Base-by-base conservation (phyloP, 1,140 invertebrate species). In the Dinoponera quadriceps region DNA sequence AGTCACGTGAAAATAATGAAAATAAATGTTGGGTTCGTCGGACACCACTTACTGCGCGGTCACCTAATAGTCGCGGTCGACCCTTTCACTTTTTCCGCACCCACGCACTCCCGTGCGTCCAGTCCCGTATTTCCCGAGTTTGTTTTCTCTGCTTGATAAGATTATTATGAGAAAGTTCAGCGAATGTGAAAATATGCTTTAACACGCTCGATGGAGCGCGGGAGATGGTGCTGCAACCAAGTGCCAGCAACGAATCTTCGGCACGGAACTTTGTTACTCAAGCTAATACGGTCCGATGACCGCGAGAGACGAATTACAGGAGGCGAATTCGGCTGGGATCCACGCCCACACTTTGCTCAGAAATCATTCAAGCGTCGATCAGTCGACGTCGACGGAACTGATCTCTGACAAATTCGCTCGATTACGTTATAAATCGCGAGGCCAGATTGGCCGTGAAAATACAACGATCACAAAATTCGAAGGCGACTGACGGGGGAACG, bases 1-100 rank as follows among this genome's bases (percentile, higher is more conserved):
- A 94, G 92, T 93, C 92, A 94, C 91, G 92, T 93, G 90, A 89
- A 92, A 92, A 93, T 94, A 93, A 94, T 94, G 93, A 94, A 93
- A 88, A 91, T 93, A 93, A 93, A 90, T 93, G 87, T 90, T 87
- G 90, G 92, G 85, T 92, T 87, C 87, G 75, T 77, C 11, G 38
- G 84, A 82, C 88, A 72, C 73, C 87, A 89, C 55, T 90, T 82
- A 86, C 68, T 85, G 83, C 73, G 83, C 85, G 72, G 84, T 87
- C 86, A 85, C 88, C 90, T 91, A 92, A 91, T 91, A 90, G 88
- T 85, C 85, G 85, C 90, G 90, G 65, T 73, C 68, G 86, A 88
- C 83, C 85, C 87, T 75, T 81, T 83, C 60, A 29, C 82, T 74
- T 4, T 81, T 38, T 75, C 69, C 75, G 33, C 25, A 18, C 27